Conservation (phyloP, 2,113 vertebrate species). For the Melanocharis versteri region DNA sequence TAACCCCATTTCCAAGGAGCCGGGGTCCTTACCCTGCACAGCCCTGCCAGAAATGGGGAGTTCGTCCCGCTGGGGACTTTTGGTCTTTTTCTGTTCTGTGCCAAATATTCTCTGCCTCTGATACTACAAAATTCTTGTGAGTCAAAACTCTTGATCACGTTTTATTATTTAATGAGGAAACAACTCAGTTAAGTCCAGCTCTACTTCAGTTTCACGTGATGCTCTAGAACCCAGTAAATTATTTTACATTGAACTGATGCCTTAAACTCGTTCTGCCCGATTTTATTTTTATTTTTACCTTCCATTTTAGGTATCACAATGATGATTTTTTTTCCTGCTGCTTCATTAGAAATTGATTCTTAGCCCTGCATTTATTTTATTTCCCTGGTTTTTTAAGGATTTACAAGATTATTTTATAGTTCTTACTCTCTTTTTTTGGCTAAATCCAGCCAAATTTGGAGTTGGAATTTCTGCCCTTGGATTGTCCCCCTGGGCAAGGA, state of each 20-base stretch:
- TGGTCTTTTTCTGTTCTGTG: background rate
- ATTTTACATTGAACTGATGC: background rate
- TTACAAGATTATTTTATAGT: background rate
- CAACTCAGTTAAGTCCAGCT: background rate
- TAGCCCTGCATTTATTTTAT: background rate
- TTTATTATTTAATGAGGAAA: background rate
- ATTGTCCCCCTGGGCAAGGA: background rate
- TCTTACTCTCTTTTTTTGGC: background rate
- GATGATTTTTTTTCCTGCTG: background rate
- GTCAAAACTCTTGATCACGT: accelerated
- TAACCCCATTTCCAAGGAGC: background rate
- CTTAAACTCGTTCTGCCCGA: background rate
- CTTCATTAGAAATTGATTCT: too few species aligned
- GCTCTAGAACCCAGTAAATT: background rate
- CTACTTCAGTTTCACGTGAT: background rate
- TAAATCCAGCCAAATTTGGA: background rate
- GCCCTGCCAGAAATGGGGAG: background rate
- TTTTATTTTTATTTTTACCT: background rate
- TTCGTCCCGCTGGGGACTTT: background rate
- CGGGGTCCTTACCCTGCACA: background rate
- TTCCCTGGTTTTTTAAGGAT: background rate
- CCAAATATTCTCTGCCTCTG: background rate
- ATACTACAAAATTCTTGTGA: background rate
- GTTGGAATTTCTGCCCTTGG: background rate
- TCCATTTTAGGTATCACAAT: background rate